These are phyloP conservation scores for Lutjanus campechanus DNA, from an alignment of 2,797 vertebrate genomes.

Conservation along the genomic window DNA sequence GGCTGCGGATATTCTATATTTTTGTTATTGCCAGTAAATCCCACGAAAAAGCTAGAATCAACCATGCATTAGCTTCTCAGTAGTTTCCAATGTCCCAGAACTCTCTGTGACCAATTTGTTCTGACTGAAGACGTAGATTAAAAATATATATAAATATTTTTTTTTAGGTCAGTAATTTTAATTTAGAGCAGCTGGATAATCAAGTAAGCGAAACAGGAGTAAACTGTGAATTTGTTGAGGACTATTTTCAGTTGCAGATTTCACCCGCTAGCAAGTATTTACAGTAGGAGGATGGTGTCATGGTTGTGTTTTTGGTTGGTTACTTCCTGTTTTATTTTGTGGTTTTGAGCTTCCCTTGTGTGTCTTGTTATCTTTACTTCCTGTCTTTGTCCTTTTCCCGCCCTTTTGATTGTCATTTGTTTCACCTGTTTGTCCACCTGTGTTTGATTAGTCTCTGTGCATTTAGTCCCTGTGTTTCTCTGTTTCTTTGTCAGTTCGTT, in stretches of 20 bases:
- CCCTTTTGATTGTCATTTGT: too few relatives aligned
- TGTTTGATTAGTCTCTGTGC: too few relatives aligned
- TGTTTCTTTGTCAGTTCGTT: too few relatives aligned
- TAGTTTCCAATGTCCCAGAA: neutral
- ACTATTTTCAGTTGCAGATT: neutral
- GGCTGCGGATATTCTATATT: neutral
- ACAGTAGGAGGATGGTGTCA: neutral
- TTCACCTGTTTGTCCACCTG: too few relatives aligned
- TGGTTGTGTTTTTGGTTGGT: too few relatives aligned
- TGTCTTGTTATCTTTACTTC: too few relatives aligned
- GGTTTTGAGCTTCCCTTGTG: too few relatives aligned
- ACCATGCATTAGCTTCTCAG: neutral
- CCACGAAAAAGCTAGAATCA: neutral
- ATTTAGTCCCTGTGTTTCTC: too few relatives aligned
- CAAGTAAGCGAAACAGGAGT: neutral
- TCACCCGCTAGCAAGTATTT: neutral
- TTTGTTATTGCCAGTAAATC: neutral
- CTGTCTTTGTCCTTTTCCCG: too few relatives aligned
- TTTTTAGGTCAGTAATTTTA: neutral
- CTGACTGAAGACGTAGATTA: neutral
- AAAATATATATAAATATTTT: neutral
- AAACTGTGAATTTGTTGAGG: neutral
- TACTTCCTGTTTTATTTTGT: too few relatives aligned
- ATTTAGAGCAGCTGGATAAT: accelerated
- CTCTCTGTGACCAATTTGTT: neutral